Percentiles rank a stretch among this genome's conserved stretches.
phyloP scores from a whole-genome alignment of 2,113 vertebrate genomes.

The Pterocles gutturalis region DNA sequence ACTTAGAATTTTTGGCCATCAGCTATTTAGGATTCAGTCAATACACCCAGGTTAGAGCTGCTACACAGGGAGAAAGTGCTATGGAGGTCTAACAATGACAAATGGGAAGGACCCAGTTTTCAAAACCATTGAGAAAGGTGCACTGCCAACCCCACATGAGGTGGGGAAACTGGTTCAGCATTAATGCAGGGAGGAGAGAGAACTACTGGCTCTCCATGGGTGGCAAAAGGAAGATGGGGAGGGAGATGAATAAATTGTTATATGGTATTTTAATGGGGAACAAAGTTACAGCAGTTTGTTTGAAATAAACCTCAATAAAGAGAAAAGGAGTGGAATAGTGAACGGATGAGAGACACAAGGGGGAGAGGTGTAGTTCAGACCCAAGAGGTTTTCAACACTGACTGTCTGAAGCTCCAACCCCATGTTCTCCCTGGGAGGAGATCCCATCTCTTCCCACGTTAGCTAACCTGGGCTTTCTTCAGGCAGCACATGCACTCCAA shows the following conservation, averaged over 20 bases:
- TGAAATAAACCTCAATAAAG: neutral
- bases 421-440: neutral
- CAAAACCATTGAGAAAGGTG: neutral
- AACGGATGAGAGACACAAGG: neutral
- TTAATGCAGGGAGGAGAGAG: neutral
- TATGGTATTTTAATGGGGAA: neutral
- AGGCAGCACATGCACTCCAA: constrained; percentile 11
- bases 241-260: neutral
- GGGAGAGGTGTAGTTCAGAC: neutral
- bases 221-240: neutral
- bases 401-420: constrained; percentile 3
- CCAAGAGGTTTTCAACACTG: neutral
- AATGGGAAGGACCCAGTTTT: constrained; percentile 29
- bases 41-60: constrained; percentile 24
- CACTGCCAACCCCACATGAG: neutral
- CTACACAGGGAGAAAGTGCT: constrained; percentile 42
- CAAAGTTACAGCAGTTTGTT: neutral
- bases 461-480: constrained; percentile 8
- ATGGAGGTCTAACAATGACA: constrained; percentile 41
- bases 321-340: neutral
- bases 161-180: constrained; percentile 7
- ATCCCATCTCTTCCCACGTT: neutral
- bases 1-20: constrained; percentile 60
- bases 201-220: neutral
- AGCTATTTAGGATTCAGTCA: constrained; percentile 49